Conservation (phyloP, 2,113 vertebrate genomes). For the Rhodinocichla rosea region DNA sequence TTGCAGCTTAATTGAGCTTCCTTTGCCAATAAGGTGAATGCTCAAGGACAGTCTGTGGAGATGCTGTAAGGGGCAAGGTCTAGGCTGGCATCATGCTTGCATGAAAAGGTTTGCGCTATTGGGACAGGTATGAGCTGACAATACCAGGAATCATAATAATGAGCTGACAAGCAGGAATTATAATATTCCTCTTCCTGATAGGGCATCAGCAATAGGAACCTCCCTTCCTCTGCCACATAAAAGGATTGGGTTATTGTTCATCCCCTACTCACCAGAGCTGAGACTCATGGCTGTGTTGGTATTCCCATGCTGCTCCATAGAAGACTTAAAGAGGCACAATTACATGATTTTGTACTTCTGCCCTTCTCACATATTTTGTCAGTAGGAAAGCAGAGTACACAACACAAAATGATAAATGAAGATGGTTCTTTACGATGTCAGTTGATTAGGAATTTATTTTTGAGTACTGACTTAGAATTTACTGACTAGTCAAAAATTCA, state of each 20-base stretch:
- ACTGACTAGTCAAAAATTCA: not conserved
- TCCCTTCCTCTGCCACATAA: rapidly evolving
- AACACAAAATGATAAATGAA: not conserved
- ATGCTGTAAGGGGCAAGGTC: not conserved
- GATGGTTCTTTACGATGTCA: not conserved
- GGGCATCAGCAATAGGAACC: not conserved
- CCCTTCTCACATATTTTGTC: not conserved
- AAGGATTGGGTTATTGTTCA: not conserved
- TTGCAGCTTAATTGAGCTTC: not conserved
- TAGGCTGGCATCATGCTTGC: not conserved
- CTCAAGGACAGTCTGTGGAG: not conserved
- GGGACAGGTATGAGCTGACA: rapidly evolving
- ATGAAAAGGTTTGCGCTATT: rapidly evolving
- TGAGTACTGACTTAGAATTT: not conserved
- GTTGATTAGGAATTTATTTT: conserved; percentile 9
- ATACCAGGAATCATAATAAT: too few relatives aligned
- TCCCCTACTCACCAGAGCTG: not conserved
- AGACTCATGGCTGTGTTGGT: rapidly evolving
- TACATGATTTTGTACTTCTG: not conserved
- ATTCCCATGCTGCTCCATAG: not conserved
- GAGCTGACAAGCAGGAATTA: not conserved
- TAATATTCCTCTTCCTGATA: rapidly evolving
- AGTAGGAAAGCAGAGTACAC: not conserved
- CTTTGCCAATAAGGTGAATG: not conserved
- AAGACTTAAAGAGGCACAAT: not conserved